Evolutionary conservation across 2,888 invertebrate species (phyloP).

Genomic region (Heliothis peltigera): DNA sequence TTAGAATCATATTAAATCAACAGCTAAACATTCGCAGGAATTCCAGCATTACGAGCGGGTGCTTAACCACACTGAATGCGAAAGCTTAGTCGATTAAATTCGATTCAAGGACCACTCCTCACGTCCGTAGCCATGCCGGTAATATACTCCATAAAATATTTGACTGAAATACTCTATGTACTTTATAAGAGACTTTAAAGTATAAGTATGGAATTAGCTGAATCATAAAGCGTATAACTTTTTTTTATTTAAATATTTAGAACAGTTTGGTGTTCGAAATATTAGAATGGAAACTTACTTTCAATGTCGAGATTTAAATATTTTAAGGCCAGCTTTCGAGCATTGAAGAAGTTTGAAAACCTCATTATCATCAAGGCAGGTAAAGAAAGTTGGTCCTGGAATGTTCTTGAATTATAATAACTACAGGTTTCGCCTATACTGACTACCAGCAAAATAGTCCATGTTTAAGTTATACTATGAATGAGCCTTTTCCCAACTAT

Average conservation of each 20-base stretch:
- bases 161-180: conserved; percentile 53
- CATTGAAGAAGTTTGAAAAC: not conserved
- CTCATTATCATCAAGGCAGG: not conserved
- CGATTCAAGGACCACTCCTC: conserved; percentile 64
- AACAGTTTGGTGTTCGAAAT: not conserved
- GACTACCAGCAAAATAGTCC: too few relatives aligned
- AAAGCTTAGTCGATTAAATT: conserved; percentile 68
- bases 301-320: not conserved
- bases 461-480: too few relatives aligned
- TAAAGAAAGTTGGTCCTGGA: not conserved
- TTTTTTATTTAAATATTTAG: not conserved
- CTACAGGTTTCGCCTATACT: too few relatives aligned
- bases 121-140: conserved; percentile 60
- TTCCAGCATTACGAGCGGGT: conserved; percentile 50
- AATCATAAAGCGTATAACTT: not conserved
- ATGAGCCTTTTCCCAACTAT: too few relatives aligned
- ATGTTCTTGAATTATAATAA: not conserved
- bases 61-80: conserved; percentile 63
- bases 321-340: not conserved
- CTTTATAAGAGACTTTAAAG: conserved; percentile 28
- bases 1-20: conserved; percentile 22
- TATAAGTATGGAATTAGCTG: conserved; percentile 31
- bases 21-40: conserved; percentile 30
- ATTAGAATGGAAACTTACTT: not conserved
- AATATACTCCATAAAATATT: conserved; percentile 68